Conservation (phyloP, 2,888 invertebrate species). For the Rhaphigaster nebulosa region DNA sequence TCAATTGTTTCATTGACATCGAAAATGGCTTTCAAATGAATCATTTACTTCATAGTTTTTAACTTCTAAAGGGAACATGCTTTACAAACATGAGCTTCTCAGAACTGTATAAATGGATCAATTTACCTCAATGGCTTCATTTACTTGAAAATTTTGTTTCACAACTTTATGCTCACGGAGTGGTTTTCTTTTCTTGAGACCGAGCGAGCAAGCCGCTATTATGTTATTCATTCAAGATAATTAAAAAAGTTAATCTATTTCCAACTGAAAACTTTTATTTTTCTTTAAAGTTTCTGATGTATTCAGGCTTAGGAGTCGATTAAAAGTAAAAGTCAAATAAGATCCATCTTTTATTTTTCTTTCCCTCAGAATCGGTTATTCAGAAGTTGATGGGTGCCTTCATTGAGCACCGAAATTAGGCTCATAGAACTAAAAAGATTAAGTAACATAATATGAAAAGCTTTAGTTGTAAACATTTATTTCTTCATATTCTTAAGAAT, state of each 20-base stretch:
- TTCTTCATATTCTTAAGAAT: no score
- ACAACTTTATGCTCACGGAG: no score
- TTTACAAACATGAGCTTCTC: background rate
- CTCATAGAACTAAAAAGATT: background rate
- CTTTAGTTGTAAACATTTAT: no score
- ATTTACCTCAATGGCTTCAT: background rate
- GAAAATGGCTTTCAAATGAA: no score
- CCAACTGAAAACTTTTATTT: background rate
- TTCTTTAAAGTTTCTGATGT: background rate
- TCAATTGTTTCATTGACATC: no score
- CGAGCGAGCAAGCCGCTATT: background rate
- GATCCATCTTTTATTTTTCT: background rate
- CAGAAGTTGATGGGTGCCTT: background rate
- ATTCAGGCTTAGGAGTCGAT: background rate
- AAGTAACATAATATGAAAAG: background rate
- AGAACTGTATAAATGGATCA: background rate
- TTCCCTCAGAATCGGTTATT: background rate
- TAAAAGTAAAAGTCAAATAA: background rate
- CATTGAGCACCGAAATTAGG: background rate
- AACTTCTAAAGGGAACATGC: no score
- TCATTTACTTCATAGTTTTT: no score
- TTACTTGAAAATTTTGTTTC: no score
- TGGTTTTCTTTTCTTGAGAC: background rate
- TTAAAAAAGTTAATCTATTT: constrained; percentile 13
- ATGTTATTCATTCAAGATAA: background rate